A percentile compares a stretch with the other conserved stretches of the same genome.
Conservation (phyloP, 2,113 vertebrate species). For the Sapayoa aenigma region DNA sequence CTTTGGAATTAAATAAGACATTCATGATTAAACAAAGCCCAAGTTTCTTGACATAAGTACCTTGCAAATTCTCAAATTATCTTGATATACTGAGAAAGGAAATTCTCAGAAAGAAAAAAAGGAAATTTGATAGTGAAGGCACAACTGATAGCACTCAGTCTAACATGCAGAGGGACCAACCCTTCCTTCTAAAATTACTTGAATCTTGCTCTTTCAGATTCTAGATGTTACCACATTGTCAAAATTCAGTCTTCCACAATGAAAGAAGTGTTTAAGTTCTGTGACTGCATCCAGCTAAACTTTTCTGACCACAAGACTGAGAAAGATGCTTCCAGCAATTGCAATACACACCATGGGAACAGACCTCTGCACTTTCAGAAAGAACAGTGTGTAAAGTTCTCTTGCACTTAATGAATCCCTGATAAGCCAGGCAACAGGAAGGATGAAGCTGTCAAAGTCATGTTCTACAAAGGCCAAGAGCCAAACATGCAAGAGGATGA, state of each 20-base stretch:
- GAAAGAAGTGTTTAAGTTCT: not conserved
- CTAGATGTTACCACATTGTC: not conserved
- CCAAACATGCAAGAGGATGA: not conserved
- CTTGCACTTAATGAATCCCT: not conserved
- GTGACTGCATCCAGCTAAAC: not conserved
- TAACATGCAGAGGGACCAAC: not conserved
- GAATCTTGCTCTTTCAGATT: not conserved
- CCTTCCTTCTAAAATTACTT: not conserved
- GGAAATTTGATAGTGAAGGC: not conserved
- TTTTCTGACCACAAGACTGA: not conserved
- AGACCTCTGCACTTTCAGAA: not conserved
- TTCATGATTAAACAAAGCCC: not conserved
- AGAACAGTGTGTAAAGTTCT: not conserved
- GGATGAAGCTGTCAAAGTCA: not conserved
- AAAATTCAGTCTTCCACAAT: not conserved
- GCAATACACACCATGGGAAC: fast-evolving
- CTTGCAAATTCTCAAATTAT: not conserved
- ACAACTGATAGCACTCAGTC: not conserved
- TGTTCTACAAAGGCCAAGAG: not conserved
- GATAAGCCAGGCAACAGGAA: not conserved
- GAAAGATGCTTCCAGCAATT: not conserved
- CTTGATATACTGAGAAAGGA: not conserved
- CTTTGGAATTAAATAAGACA: not conserved
- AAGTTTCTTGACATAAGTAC: not conserved
- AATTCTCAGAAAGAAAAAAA: no score